These are phyloP conservation scores for Parnassius orleans DNA, from an alignment of 2,888 invertebrate genomes.

Conservation along the genomic window DNA sequence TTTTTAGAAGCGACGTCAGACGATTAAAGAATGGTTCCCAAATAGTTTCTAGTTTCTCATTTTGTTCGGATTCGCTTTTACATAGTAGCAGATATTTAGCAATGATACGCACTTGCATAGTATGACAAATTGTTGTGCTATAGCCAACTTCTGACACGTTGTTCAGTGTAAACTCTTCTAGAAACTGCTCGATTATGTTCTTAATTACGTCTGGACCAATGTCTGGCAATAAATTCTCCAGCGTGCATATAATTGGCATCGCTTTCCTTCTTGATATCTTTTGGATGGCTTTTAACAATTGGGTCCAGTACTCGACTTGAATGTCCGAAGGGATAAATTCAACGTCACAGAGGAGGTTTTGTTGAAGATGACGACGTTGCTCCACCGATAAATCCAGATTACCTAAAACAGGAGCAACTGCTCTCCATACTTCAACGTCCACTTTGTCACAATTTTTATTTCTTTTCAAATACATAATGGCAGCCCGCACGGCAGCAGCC, in stretches of 20 bases:
- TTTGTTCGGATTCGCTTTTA: conserved; percentile 39
- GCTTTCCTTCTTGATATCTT: conserved; percentile 33
- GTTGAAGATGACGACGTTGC: conserved; percentile 26
- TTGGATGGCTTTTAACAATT: conserved; percentile 39
- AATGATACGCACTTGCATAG: conserved; percentile 42
- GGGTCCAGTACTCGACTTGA: conserved; percentile 45
- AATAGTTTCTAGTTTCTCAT: conserved; percentile 37
- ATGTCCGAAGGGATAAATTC: conserved; percentile 40
- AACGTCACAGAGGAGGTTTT: conserved; percentile 21
- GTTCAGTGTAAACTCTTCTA: conserved; percentile 34
- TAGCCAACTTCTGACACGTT: conserved; percentile 20
- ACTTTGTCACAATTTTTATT: conserved; percentile 28
- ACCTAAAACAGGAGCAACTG: conserved; percentile 42
- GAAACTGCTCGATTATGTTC: conserved; percentile 32
- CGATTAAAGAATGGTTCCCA: conserved; percentile 43
- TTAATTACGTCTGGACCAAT: conserved; percentile 38
- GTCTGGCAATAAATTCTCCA: conserved; percentile 40
- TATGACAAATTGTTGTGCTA: conserved; percentile 7
- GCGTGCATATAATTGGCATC: conserved; percentile 35
- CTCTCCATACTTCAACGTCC: conserved; percentile 46
- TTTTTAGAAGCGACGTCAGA: conserved; percentile 33
- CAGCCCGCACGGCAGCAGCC: conserved; percentile 41
- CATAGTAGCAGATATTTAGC: conserved; percentile 49
- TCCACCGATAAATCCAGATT: conserved; percentile 35
- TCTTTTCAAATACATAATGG: conserved; percentile 35